These are phyloP conservation scores for Brevimyrus niger DNA, from an alignment of 2,113 vertebrate genomes.

Conservation along the genomic window DNA sequence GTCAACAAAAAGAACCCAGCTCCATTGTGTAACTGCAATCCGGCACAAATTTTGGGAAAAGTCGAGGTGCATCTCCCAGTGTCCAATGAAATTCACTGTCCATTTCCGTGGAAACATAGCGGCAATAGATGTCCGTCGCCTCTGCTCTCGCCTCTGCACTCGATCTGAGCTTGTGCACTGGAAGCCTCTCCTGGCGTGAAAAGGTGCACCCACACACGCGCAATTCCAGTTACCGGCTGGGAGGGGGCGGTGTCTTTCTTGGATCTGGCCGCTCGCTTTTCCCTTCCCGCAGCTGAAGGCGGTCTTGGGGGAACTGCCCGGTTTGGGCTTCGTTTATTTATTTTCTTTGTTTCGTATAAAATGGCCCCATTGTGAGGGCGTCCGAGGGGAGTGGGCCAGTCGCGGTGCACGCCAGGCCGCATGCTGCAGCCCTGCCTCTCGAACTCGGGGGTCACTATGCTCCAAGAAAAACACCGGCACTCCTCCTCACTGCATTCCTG, in stretches of 20 bases:
- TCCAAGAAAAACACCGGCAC: not conserved
- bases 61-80: not conserved
- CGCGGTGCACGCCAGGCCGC: not conserved
- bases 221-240: conserved; percentile 19
- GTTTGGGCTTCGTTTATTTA: not conserved
- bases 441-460: not conserved
- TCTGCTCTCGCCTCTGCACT: conserved; percentile 32
- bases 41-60: conserved; percentile 16
- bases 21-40: conserved; percentile 15
- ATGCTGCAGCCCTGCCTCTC: not conserved
- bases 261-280: not conserved
- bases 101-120: conserved; percentile 22
- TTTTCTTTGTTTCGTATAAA: not conserved
- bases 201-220: conserved; percentile 7
- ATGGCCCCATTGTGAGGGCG: not conserved
- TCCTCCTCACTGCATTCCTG: not conserved
- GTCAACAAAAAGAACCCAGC: conserved; percentile 41
- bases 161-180: conserved; percentile 38
- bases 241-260: conserved; percentile 8
- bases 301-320: not conserved
- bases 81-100: conserved; percentile 27
- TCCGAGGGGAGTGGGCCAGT: not conserved
- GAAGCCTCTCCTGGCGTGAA: not conserved
- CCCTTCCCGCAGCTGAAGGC: not conserved
- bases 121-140: conserved; percentile 31